phyloP scores from a whole-genome alignment of 2,797 vertebrate species.

The Anableps anableps region DNA sequence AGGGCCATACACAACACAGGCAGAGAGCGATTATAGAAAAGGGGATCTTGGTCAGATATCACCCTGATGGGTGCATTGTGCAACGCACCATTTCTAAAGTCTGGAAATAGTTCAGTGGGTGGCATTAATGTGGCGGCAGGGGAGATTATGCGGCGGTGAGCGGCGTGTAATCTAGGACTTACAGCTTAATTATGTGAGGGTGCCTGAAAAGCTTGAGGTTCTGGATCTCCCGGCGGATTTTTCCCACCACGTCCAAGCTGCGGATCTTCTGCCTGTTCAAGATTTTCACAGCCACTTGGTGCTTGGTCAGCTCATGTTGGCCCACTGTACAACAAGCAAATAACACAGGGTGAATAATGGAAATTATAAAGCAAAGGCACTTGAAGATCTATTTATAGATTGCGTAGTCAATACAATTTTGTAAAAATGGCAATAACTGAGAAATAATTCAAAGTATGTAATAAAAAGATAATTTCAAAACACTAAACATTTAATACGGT shows the following conservation, averaged over 20 bases:
- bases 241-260: conserved; percentile 97
- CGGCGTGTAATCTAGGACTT: conserved; percentile 79
- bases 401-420: not conserved
- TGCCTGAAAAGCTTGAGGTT: conserved; percentile 99
- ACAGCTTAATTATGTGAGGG: conserved; percentile 99
- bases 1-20: conserved; percentile 20
- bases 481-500: not conserved
- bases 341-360: not conserved
- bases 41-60: conserved; percentile 54
- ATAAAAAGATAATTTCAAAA: not conserved
- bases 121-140: conserved; percentile 60
- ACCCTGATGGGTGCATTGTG: conserved; percentile 56
- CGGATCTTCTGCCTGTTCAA: conserved; percentile 98
- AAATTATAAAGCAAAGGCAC: not conserved
- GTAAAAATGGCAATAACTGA: not conserved
- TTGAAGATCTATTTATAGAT: not conserved
- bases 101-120: conserved; percentile 69
- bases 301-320: conserved; percentile 96
- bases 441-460: not conserved
- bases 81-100: conserved; percentile 57
- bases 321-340: conserved; percentile 83
- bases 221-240: conserved; percentile 98
- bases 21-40: conserved; percentile 21
- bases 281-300: conserved; percentile 99
- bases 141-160: conserved; percentile 60